Percentiles rank a stretch among this genome's conserved stretches.
Evolutionary conservation across 2,797 vertebrate genomes (phyloP).

Genomic region (Anomalospiza imberbis): DNA sequence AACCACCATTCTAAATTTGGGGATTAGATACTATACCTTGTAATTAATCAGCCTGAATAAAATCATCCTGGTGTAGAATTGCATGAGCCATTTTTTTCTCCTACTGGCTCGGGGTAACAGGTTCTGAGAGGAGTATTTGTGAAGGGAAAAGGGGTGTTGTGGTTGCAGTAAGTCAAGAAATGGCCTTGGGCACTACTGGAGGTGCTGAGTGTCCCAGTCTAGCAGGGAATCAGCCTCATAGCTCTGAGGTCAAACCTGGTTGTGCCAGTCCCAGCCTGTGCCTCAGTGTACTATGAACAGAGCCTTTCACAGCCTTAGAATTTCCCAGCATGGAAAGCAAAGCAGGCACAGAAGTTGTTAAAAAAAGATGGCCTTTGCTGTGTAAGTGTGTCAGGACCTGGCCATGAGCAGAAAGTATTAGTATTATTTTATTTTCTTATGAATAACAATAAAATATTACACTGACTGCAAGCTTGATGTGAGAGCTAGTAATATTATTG

Average conservation of each 20-base stretch:
- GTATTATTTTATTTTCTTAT: constrained; percentile 41
- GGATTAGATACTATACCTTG: not conserved
- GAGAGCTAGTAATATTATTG: constrained; percentile 26
- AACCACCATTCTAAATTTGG: not conserved
- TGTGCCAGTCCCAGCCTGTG: not conserved
- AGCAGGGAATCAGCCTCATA: accelerated
- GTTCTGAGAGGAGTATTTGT: not conserved
- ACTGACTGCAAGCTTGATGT: constrained; percentile 14
- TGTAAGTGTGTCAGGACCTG: not conserved
- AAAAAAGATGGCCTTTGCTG: not conserved
- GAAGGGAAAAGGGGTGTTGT: not conserved
- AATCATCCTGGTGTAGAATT: not conserved
- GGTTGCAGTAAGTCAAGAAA: not conserved
- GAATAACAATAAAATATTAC: constrained; percentile 54
- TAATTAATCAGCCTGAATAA: constrained; percentile 31
- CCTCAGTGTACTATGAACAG: not conserved
- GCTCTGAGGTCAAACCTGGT: not conserved
- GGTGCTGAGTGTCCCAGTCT: not conserved
- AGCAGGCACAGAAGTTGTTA: not conserved
- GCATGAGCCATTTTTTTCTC: not conserved
- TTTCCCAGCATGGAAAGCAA: not conserved
- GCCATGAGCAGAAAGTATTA: not conserved
- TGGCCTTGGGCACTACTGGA: not conserved
- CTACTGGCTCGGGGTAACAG: not conserved
- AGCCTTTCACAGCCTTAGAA: not conserved